Percentiles rank a stretch among this genome's conserved stretches.
Evolutionary conservation across 2,888 invertebrate species (phyloP).

Genomic region (Pristionchus exspectatus): DNA sequence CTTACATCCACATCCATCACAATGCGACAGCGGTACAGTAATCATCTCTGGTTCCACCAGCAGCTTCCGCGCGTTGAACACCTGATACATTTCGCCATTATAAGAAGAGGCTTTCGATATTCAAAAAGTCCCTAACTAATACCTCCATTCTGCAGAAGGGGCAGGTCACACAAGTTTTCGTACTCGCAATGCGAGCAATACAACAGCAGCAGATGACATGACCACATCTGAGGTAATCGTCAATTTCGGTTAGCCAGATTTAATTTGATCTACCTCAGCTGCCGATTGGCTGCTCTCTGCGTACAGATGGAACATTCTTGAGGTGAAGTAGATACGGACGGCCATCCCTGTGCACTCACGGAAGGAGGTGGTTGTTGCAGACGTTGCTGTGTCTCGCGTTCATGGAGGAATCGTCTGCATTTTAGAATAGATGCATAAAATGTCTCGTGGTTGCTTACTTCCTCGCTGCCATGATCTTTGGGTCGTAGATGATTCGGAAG

Average conservation of each 20-base stretch:
- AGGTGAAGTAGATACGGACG: not conserved
- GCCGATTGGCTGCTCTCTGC: conserved; percentile 57
- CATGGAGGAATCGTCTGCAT: not conserved
- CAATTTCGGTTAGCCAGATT: not conserved
- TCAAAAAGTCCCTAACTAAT: not conserved
- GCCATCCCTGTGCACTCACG: conserved; percentile 41
- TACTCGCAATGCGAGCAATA: conserved; percentile 28
- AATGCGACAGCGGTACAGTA: not conserved
- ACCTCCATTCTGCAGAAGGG: conserved; percentile 55
- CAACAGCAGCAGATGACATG: conserved; percentile 61
- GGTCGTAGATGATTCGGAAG: conserved; percentile 22
- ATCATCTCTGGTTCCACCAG: conserved; percentile 4
- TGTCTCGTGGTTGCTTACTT: not conserved
- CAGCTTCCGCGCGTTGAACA: conserved; percentile 35
- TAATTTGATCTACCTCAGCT: conserved; percentile 55
- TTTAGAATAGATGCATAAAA: too few relatives aligned
- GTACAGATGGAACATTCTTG: conserved; percentile 59
- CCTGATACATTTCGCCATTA: not conserved
- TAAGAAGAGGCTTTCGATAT: not conserved
- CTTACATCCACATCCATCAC: conserved; percentile 37
- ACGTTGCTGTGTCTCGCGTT: not conserved
- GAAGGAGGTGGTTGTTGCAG: not conserved
- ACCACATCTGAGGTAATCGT: conserved; percentile 21
- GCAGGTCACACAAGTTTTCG: conserved; percentile 13
- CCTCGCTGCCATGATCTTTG: not conserved